Conservation (phyloP, 2,113 vertebrate species). For the Cervus canadensis region DNA sequence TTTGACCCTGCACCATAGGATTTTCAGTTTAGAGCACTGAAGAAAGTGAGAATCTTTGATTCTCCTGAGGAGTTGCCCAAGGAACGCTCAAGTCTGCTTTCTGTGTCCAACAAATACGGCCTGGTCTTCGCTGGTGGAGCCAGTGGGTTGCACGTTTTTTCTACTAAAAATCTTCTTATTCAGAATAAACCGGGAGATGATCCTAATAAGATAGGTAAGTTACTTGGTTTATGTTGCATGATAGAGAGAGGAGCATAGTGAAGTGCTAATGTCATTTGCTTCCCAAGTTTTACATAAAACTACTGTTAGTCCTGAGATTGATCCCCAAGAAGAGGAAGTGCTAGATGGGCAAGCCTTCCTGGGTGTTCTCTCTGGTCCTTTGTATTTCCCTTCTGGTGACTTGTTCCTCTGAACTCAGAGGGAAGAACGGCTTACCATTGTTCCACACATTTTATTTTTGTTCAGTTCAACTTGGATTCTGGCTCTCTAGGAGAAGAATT, state of each 20-base stretch:
- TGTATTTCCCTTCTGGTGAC: not conserved
- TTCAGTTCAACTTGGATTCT: not conserved
- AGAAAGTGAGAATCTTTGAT: constrained; percentile 91
- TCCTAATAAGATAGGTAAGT: constrained; percentile 89
- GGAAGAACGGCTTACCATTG: not conserved
- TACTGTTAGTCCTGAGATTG: not conserved
- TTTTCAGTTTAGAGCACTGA: constrained; percentile 96
- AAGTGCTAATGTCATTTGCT: not conserved
- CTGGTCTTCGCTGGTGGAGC: constrained; percentile 88
- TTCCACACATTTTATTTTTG: not conserved
- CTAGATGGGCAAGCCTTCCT: not conserved
- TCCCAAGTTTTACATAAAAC: not conserved
- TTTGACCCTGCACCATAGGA: constrained; percentile 82
- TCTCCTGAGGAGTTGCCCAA: constrained; percentile 86
- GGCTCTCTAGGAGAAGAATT: not conserved
- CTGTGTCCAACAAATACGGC: constrained; percentile 93
- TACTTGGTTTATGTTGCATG: not conserved
- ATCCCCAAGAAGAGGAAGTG: not conserved
- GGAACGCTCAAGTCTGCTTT: constrained; percentile 89
- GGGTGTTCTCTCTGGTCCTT: not conserved
- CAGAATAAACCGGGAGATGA: constrained; percentile 87
- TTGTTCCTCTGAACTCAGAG: not conserved
- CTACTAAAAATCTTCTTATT: constrained; percentile 85
- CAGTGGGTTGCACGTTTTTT: constrained; percentile 87
- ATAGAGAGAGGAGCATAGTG: not conserved